Evolutionary conservation across 1,140 invertebrate genomes (phyloP), one percentile per base, ranked within the genome.

Genomic region (Bombus turneri): DNA sequence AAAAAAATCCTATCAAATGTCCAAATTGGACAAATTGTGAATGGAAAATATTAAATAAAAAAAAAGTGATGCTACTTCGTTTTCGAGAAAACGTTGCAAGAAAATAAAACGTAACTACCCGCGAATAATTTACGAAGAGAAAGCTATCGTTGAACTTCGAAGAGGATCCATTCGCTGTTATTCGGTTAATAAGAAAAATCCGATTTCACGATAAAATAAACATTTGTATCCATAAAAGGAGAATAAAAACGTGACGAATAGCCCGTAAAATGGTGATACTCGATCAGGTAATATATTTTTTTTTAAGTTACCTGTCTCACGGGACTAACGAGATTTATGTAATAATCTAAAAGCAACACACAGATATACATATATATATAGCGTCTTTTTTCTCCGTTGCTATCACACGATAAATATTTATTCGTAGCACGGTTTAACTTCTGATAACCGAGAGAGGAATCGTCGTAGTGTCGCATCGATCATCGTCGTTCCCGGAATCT

Each of bases 331-430:
- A 25, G 76, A 80, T 84, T 79, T 71, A 80, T 62, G 76, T 72
- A 80, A 80, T 84, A 72, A 84, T 84, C 37, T 59, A 78, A 78
- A 47, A 15, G 34, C 9, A 62, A 59, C 76, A 28, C 43, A 47
- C 43, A 47, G 43, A 47, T 47, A 47, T 5, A 47, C 43, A n/a
- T 8, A 47, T 18, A 47, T 15, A 53, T 8, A 53, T 22, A 8
- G 4, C 6, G 1, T 37, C 18, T 39, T 25, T 69, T 64, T 37
- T n/a, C 9, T 12, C 22, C 34, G 22, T n/a, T 31, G 13, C 15
- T 84, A 84, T 84, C 76, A 39, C 15, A 5, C 25, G 53, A 53
- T 62, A 79, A 84, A 84, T 80, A 84, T 84, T 84, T 84, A 72
- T 62, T 80, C 76, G 62, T 39, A 64, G 39, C 34, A 37, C 31